Evolutionary conservation across 2,113 vertebrate genomes (phyloP).

Genomic region (Corythornis madagascariensis): DNA sequence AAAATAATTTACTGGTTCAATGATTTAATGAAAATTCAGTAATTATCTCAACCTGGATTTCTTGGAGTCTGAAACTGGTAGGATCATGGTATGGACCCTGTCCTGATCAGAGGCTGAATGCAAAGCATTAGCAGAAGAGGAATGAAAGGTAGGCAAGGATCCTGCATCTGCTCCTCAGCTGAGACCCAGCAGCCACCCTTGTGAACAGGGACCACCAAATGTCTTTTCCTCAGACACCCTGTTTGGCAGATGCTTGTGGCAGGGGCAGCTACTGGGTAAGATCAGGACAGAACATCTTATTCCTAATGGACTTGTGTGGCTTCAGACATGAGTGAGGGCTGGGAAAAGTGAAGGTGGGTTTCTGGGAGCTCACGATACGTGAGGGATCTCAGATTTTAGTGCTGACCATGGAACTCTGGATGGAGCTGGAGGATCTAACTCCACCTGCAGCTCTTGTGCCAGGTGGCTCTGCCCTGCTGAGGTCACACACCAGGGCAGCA

Average conservation of each 20-base stretch:
- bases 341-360: background rate
- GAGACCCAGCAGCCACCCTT: background rate
- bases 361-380: fast-evolving
- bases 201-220: background rate
- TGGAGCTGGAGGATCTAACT: background rate
- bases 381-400: background rate
- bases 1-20: background rate
- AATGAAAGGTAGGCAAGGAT: background rate
- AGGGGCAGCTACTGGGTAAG: background rate
- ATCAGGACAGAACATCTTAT: background rate
- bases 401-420: background rate
- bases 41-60: background rate
- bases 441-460: background rate
- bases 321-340: fast-evolving
- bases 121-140: background rate
- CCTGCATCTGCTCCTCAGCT: background rate
- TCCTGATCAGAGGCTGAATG: background rate
- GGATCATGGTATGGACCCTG: background rate
- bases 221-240: background rate
- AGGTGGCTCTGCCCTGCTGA: background rate
- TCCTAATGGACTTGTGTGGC: background rate
- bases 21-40: background rate
- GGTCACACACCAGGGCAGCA: background rate
- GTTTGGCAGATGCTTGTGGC: background rate
- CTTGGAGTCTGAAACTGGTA: background rate